phyloP scores from a whole-genome alignment of 2,888 invertebrate species.

The Theristus sp. region DNA sequence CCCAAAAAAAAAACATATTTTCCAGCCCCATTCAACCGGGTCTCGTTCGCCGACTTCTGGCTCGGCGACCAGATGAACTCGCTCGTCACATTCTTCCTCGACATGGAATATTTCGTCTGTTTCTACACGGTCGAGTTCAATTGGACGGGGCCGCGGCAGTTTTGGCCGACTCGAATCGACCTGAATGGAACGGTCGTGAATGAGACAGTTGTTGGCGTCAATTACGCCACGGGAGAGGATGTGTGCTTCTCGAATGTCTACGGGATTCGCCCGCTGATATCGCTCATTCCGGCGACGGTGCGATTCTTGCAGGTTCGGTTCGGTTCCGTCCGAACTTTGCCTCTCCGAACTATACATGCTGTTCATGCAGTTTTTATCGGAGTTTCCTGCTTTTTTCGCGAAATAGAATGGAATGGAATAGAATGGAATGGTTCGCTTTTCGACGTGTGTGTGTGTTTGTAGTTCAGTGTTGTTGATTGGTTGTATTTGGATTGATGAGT shows the following conservation, averaged over 20 bases:
- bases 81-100: constrained; percentile 64
- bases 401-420: no score
- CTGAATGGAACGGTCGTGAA: background rate
- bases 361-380: no score
- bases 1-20: no score
- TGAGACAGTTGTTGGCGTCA: constrained; percentile 8
- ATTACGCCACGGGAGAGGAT: constrained; percentile 22
- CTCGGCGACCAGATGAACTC: constrained; percentile 42
- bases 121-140: constrained; percentile 50
- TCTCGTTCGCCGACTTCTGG: constrained; percentile 41
- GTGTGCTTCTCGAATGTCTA: constrained; percentile 49
- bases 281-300: constrained; percentile 86
- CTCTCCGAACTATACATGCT: no score
- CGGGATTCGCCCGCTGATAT: constrained; percentile 61
- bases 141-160: constrained; percentile 10
- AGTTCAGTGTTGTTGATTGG: no score
- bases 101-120: constrained; percentile 79
- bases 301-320: constrained; percentile 52
- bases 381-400: no score
- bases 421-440: no score
- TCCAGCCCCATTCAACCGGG: constrained; percentile 35
- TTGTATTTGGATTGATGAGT: no score
- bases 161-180: background rate
- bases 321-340: no score
- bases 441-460: no score